Conservation (phyloP, 2,888 invertebrate genomes). For the Perizoma flavofasciatum region DNA sequence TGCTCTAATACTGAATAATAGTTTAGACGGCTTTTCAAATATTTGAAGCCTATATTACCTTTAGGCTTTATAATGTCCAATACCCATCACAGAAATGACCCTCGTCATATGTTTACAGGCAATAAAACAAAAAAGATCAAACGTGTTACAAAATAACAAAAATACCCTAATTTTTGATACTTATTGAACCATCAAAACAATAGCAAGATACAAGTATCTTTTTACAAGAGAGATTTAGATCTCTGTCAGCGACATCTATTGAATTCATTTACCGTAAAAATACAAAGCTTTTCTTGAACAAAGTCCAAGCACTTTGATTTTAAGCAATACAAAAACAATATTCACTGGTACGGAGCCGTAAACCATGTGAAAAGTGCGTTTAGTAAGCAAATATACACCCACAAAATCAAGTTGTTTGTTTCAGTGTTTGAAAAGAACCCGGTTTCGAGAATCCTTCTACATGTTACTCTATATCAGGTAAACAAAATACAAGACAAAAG, state of each 20-base stretch:
- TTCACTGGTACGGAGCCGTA: no score
- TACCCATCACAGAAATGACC: slow-evolving; percentile 8
- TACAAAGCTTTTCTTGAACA: slow-evolving; percentile 29
- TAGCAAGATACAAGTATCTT: slow-evolving; percentile 51
- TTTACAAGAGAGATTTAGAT: slow-evolving; percentile 50
- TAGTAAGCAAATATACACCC: no score
- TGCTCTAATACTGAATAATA: not conserved
- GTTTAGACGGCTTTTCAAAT: not conserved
- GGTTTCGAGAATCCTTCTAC: no score
- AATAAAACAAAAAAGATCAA: slow-evolving; percentile 22
- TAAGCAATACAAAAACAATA: not conserved
- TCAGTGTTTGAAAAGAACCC: no score
- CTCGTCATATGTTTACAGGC: slow-evolving; percentile 19
- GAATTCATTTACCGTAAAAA: slow-evolving; percentile 32
- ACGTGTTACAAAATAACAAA: slow-evolving; percentile 31
- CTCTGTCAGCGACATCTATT: slow-evolving; percentile 48
- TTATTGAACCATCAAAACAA: slow-evolving; percentile 50
- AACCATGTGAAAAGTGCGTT: not conserved
- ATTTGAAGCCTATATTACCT: not conserved
- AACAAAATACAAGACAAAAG: slow-evolving; percentile 6
- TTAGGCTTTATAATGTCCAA: not conserved
- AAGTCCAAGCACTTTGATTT: slow-evolving; percentile 17
- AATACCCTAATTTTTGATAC: slow-evolving; percentile 46
- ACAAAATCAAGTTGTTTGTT: no score
- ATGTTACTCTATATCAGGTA: not conserved